A percentile compares a stretch with the other conserved stretches of the same genome.
These are phyloP conservation scores for Xiphias gladius DNA, from an alignment of 2,113 vertebrate genomes.

Conservation along the genomic window DNA sequence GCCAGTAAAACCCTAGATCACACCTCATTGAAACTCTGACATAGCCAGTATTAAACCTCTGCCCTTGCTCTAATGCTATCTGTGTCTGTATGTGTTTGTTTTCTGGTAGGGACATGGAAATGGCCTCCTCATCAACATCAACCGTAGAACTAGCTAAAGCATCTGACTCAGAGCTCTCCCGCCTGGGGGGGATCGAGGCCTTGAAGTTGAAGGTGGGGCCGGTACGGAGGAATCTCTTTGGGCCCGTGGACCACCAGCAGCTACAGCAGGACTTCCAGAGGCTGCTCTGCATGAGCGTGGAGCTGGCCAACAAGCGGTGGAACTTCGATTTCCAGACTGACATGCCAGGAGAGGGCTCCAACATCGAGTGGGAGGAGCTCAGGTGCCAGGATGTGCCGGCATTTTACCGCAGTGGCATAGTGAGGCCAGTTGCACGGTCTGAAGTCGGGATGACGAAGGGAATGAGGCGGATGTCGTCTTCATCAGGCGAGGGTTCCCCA, in stretches of 20 bases:
- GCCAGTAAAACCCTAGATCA: conserved; percentile 45
- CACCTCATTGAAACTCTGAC: conserved; percentile 44
- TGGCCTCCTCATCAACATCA: conserved; percentile 63
- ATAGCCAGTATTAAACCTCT: conserved; percentile 7
- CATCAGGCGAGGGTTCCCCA: conserved; percentile 27
- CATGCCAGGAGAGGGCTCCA: conserved; percentile 40
- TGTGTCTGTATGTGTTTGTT: conserved; percentile 7
- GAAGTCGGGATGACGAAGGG: neutral
- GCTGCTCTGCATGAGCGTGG: conserved; percentile 70
- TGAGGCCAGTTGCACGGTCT: neutral
- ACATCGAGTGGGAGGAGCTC: conserved; percentile 85
- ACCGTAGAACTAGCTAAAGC: conserved; percentile 5
- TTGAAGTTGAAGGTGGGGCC: conserved; percentile 54
- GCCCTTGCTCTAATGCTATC: conserved; percentile 4
- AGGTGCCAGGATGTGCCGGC: conserved; percentile 77
- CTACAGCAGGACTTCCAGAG: conserved; percentile 84
- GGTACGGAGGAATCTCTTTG: conserved; percentile 82
- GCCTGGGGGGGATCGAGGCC: conserved; percentile 60
- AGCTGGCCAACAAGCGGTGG: conserved; percentile 83
- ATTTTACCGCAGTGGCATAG: conserved; percentile 82
- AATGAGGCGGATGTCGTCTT: neutral
- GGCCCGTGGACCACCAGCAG: conserved; percentile 84
- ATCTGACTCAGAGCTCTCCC: conserved; percentile 5
- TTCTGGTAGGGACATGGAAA: conserved; percentile 68
- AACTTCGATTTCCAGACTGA: conserved; percentile 85